Evolutionary conservation across 2,113 vertebrate genomes (phyloP).

Genomic region (Xyrauchen texanus): DNA sequence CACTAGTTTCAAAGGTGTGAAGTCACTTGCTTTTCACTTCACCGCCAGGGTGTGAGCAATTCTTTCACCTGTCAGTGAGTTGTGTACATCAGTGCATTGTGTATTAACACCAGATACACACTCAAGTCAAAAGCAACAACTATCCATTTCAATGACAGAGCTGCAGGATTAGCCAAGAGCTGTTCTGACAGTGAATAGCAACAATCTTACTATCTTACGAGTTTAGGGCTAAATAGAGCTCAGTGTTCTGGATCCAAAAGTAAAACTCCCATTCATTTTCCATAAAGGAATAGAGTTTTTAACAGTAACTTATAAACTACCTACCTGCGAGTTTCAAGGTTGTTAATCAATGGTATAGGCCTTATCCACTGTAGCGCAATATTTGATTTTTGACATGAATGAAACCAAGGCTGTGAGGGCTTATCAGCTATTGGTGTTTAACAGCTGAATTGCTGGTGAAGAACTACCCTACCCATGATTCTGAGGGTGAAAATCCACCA

Average conservation of each 20-base stretch:
- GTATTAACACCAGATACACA: constrained; percentile 9
- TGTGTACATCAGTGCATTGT: not conserved
- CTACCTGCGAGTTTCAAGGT: no score
- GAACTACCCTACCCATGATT: no score
- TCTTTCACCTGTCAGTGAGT: constrained; percentile 26
- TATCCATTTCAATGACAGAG: not conserved
- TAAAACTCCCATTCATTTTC: no score
- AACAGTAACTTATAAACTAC: no score
- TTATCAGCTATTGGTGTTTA: no score
- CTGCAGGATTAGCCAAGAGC: not conserved
- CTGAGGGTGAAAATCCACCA: no score
- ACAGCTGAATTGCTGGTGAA: no score
- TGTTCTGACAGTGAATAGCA: not conserved
- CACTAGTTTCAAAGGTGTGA: constrained; percentile 13
- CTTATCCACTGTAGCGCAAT: no score
- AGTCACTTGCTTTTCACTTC: constrained; percentile 3
- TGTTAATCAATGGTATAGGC: no score
- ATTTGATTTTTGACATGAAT: no score
- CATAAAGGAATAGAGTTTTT: no score
- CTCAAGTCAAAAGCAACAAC: not conserved
- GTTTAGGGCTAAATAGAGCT: not conserved
- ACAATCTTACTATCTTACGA: not conserved
- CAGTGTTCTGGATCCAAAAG: not conserved
- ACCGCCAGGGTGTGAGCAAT: not conserved
- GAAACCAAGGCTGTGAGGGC: no score